Evolutionary conservation across 2,113 vertebrate species (phyloP).

Genomic region (Osmerus mordax): DNA sequence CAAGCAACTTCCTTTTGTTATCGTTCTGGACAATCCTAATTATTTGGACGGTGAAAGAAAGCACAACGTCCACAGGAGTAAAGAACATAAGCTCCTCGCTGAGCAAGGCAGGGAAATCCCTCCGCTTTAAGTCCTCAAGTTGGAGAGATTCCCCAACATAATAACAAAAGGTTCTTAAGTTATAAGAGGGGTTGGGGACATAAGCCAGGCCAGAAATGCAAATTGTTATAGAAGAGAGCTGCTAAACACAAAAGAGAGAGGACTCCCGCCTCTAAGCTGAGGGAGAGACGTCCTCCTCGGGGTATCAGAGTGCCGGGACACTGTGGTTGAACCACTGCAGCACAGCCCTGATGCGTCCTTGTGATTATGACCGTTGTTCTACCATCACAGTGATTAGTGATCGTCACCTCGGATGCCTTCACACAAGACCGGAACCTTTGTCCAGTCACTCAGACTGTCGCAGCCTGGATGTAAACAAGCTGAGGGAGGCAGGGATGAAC

Average conservation of each 20-base stretch:
- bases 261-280: conserved; percentile 32
- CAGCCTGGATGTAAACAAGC: too few species aligned
- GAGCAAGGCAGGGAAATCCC: conserved; percentile 37
- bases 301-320: conserved; percentile 14
- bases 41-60: conserved; percentile 31
- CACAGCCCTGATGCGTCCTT: background rate
- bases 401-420: too few species aligned
- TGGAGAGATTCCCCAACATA: conserved; percentile 47
- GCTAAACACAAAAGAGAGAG: conserved; percentile 49
- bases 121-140: conserved; percentile 50
- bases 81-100: conserved; percentile 42
- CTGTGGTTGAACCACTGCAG: conserved; percentile 27
- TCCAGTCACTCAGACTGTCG: too few species aligned
- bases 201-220: conserved; percentile 19
- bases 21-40: conserved; percentile 37
- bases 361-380: too few species aligned
- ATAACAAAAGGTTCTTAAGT: conserved; percentile 58
- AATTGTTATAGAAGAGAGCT: conserved; percentile 22
- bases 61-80: conserved; percentile 35
- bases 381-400: too few species aligned
- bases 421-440: too few species aligned
- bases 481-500: too few species aligned
- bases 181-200: conserved; percentile 30
- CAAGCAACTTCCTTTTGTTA: conserved; percentile 20
- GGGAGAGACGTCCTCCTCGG: background rate